A percentile compares a stretch with the other conserved stretches of the same genome.
Evolutionary conservation across 2,113 vertebrate species (phyloP).

Genomic region (Nothoprocta perdicaria): DNA sequence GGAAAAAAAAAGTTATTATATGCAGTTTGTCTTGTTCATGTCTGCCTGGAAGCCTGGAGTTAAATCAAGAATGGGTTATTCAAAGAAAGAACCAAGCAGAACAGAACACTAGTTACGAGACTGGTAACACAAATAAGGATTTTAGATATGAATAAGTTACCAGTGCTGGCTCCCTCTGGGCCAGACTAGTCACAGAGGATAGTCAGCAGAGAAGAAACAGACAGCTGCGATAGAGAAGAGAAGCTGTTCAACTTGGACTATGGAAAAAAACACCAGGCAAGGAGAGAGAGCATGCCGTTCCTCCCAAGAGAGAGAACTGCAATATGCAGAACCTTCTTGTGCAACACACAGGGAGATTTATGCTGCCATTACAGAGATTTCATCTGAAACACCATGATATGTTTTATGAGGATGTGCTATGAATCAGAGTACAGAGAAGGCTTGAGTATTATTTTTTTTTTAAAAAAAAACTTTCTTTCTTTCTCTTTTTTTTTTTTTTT

Average conservation of each 20-base stretch:
- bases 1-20: not conserved
- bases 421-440: not conserved
- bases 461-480: not conserved
- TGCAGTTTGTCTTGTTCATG: not conserved
- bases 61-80: not conserved
- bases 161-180: rapidly evolving
- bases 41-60: not conserved
- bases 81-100: not conserved
- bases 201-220: not conserved
- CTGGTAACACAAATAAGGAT: not conserved
- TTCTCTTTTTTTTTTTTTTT: not conserved
- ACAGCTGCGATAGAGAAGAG: not conserved
- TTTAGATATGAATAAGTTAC: not conserved
- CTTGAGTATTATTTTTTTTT: not conserved
- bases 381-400: not conserved
- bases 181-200: not conserved
- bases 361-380: not conserved
- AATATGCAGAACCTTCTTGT: not conserved
- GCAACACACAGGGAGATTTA: not conserved
- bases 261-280: rapidly evolving
- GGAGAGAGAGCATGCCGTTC: rapidly evolving
- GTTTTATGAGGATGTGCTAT: not conserved
- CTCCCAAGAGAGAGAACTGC: not conserved
- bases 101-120: not conserved
- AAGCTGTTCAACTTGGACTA: not conserved